These are phyloP conservation scores for Troglohyphantes excavatus DNA, from an alignment of 2,888 invertebrate species.

Conservation along the genomic window DNA sequence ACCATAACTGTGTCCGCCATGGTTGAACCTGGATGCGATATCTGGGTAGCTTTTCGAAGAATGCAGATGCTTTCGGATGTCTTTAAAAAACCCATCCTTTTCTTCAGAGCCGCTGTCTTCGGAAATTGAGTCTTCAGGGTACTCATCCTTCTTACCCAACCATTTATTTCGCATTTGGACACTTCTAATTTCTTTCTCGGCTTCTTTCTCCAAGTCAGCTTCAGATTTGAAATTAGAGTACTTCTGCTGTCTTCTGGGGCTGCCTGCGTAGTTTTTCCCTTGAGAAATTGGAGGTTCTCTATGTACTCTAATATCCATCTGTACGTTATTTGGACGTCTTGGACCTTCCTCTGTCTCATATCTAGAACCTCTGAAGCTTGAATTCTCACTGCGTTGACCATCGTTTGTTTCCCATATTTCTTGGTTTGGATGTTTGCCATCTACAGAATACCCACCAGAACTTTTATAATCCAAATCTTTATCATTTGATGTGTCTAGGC, in stretches of 20 bases:
- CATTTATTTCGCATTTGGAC: neutral
- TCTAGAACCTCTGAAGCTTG: neutral
- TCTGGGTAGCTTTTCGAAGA: neutral
- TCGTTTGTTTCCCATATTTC: neutral
- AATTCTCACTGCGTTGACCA: neutral
- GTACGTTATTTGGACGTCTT: neutral
- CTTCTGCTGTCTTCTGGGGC: neutral
- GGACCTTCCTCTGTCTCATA: neutral
- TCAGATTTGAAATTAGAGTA: slow-evolving; percentile 13
- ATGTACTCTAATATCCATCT: neutral
- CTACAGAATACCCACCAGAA: neutral
- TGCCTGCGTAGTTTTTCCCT: neutral
- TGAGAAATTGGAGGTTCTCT: neutral
- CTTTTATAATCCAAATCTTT: slow-evolving; percentile 16
- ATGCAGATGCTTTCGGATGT: neutral
- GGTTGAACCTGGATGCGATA: slow-evolving; percentile 2
- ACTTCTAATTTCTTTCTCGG: neutral
- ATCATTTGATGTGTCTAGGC: neutral
- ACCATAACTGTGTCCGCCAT: slow-evolving; percentile 51
- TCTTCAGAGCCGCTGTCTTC: neutral
- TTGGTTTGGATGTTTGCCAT: neutral
- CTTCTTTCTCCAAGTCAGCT: neutral
- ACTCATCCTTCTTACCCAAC: neutral
- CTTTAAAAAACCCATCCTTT: neutral
- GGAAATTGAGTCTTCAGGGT: neutral